These are phyloP conservation scores for Burhinus bistriatus DNA, from an alignment of 2,113 vertebrate genomes.

Conservation along the genomic window DNA sequence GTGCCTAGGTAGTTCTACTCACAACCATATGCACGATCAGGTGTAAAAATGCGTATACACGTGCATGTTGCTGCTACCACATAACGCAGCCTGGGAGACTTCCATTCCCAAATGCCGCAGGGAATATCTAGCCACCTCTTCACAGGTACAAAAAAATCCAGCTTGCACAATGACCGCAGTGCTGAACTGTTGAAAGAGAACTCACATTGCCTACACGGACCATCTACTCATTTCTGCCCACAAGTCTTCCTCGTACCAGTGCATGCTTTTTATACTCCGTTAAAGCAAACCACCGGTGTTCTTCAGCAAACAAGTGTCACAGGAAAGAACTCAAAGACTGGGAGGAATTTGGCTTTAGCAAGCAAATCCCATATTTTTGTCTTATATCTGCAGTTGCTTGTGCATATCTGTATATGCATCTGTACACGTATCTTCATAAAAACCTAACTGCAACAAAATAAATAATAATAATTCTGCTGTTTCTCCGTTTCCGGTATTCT, in stretches of 20 bases:
- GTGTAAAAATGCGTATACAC: background rate
- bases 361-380: background rate
- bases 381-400: background rate
- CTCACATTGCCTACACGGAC: background rate
- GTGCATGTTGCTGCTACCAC: background rate
- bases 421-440: background rate
- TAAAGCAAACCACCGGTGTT: background rate
- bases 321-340: background rate
- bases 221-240: background rate
- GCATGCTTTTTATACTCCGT: background rate
- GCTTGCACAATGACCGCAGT: background rate
- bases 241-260: background rate
- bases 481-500: background rate
- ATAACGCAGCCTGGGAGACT: background rate
- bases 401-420: background rate
- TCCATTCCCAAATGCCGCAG: background rate
- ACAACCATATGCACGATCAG: background rate
- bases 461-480: background rate
- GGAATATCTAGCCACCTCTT: background rate
- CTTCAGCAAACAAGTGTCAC: background rate
- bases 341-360: background rate
- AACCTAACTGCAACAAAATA: background rate
- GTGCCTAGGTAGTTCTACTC: background rate
- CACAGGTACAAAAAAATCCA: background rate
- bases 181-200: background rate